A percentile compares a stretch with the other conserved stretches of the same genome.
Evolutionary conservation across 2,113 vertebrate species (phyloP).

Genomic region (Cairina moschata): DNA sequence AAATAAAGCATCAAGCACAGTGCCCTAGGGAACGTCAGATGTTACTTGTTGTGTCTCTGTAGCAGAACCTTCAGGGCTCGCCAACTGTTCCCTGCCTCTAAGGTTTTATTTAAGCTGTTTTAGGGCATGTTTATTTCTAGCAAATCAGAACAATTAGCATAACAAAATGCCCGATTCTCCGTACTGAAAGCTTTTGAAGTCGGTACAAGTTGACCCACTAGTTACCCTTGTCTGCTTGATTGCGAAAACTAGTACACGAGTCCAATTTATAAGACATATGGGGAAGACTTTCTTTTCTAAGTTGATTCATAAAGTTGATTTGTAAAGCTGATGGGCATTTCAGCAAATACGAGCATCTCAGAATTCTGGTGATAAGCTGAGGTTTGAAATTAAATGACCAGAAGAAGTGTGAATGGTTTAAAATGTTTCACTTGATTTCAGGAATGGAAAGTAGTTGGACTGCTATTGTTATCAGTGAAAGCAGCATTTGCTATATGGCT

Average conservation of each 20-base stretch:
- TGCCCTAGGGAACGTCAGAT: background rate
- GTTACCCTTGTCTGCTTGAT: slow-evolving; percentile 31
- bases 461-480: background rate
- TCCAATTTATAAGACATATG: slow-evolving; percentile 13
- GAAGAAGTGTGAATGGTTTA: background rate
- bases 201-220: slow-evolving; percentile 1
- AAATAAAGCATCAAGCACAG: slow-evolving; percentile 23
- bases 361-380: background rate
- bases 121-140: slow-evolving; percentile 53
- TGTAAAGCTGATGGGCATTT: slow-evolving; percentile 18
- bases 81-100: slow-evolving; percentile 52
- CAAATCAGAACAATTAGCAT: slow-evolving; percentile 54
- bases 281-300: slow-evolving; percentile 8
- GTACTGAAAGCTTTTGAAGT: slow-evolving; percentile 29
- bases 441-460: background rate
- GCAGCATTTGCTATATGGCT: background rate
- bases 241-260: slow-evolving; percentile 10
- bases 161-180: background rate
- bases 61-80: slow-evolving; percentile 20
- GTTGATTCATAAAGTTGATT: slow-evolving; percentile 39
- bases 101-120: slow-evolving; percentile 50
- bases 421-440: background rate
- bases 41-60: slow-evolving; percentile 39
- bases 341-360: background rate
- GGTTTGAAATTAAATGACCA: background rate